A percentile compares a stretch with the other conserved stretches of the same genome.
These are phyloP conservation scores for Circaetus gallicus DNA, from an alignment of 2,113 vertebrate species.

Conservation along the genomic window DNA sequence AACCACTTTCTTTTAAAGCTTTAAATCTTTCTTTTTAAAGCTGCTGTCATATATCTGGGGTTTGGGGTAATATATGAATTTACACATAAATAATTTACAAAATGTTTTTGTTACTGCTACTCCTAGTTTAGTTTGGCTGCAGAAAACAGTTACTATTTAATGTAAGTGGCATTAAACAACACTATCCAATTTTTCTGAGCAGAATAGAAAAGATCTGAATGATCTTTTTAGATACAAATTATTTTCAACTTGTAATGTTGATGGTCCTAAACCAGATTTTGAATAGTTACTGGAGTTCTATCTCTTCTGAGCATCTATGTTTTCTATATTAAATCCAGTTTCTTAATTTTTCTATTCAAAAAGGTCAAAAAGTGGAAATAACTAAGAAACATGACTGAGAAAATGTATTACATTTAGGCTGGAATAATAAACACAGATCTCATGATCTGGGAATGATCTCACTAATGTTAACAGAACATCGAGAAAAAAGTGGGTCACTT, in stretches of 20 bases:
- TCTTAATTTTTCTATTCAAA: not conserved
- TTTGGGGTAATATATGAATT: not conserved
- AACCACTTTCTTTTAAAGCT: not conserved
- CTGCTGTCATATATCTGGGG: not conserved
- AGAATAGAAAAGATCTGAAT: not conserved
- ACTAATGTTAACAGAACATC: not conserved
- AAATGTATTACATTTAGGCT: not conserved
- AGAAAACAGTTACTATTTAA: not conserved
- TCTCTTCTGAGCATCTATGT: not conserved
- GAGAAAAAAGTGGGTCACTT: not conserved
- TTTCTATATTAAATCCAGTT: not conserved
- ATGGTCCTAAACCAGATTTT: not conserved
- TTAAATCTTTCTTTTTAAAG: not conserved
- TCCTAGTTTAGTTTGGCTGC: not conserved
- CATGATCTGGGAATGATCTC: not conserved
- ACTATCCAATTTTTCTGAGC: not conserved
- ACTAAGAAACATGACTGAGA: not conserved
- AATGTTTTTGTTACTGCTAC: not conserved
- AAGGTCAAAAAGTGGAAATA: not conserved
- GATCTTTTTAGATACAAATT: not conserved
- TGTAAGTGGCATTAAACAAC: not conserved
- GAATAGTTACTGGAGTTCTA: not conserved
- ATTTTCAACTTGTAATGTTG: not conserved
- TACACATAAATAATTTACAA: not conserved
- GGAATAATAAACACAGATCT: not conserved